phyloP scores from a whole-genome alignment of 2,888 invertebrate genomes.

The Danaus chrysippus region DNA sequence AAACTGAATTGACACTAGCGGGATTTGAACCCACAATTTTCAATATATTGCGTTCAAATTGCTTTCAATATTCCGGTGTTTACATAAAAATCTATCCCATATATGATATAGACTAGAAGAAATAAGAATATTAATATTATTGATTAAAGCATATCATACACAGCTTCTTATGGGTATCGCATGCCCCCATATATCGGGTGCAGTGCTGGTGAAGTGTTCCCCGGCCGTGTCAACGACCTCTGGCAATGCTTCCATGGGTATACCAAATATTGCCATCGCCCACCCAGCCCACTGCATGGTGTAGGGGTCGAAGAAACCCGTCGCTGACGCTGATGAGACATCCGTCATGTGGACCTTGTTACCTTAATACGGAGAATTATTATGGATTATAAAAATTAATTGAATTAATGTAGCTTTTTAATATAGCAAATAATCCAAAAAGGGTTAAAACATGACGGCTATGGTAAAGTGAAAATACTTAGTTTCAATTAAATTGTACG shows the following conservation, averaged over 20 bases:
- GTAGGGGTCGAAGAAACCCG: conserved; percentile 96
- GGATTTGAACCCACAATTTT: too few relatives aligned
- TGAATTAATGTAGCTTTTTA: background rate
- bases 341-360: conserved; percentile 88
- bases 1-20: too few relatives aligned
- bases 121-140: too few relatives aligned
- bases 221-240: conserved; percentile 87
- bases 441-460: too few relatives aligned
- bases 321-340: conserved; percentile 93
- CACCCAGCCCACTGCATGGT: conserved; percentile 90
- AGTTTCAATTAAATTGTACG: too few relatives aligned
- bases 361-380: conserved; percentile 42
- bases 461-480: too few relatives aligned
- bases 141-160: conserved; percentile 69
- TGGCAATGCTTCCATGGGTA: conserved; percentile 88
- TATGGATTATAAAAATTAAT: background rate
- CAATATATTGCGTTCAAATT: too few relatives aligned
- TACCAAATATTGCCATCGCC: conserved; percentile 83
- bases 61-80: too few relatives aligned
- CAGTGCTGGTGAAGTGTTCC: conserved; percentile 83
- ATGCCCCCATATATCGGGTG: conserved; percentile 84
- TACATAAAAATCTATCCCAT: too few relatives aligned
- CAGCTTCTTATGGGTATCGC: conserved; percentile 88
- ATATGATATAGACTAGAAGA: too few relatives aligned
- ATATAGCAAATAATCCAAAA: too few relatives aligned